phyloP scores from a whole-genome alignment of 2,113 vertebrate genomes.

The Macrotus californicus region DNA sequence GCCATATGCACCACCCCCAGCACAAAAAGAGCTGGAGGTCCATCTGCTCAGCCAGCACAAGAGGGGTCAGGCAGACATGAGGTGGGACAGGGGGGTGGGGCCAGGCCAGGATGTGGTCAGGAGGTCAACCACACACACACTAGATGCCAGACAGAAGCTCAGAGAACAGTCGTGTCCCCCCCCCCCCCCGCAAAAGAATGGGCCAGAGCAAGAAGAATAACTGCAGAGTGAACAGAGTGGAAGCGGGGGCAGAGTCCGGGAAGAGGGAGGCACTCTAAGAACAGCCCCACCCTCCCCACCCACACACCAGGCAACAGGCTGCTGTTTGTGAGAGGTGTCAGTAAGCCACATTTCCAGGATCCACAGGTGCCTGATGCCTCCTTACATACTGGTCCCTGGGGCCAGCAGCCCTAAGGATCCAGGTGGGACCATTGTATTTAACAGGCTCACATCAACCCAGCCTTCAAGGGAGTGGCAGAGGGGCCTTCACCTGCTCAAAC shows the following conservation, averaged over 20 bases:
- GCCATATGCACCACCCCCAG: not conserved
- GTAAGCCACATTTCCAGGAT: not conserved
- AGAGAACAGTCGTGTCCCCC: not conserved
- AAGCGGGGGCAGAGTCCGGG: too few species aligned
- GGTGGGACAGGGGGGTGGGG: not conserved
- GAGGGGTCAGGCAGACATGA: rapidly evolving
- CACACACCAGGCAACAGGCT: rapidly evolving
- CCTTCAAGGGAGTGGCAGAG: not conserved
- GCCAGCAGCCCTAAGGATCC: not conserved
- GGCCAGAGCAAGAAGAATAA: not conserved
- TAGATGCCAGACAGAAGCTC: not conserved
- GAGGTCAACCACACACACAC: not conserved
- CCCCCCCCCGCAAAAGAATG: not conserved
- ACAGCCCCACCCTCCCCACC: too few species aligned
- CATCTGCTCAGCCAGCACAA: not conserved
- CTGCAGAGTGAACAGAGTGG: not conserved
- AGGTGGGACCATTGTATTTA: not conserved
- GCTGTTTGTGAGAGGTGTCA: not conserved
- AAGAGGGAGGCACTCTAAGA: not conserved
- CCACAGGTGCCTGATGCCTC: not conserved
- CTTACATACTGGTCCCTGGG: not conserved
- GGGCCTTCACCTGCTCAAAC: conserved; percentile 92
- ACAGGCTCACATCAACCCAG: rapidly evolving
- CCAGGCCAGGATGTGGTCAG: not conserved
- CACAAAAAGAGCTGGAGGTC: not conserved